phyloP scores from a whole-genome alignment of 2,888 invertebrate genomes.

The Metellina segmentata region DNA sequence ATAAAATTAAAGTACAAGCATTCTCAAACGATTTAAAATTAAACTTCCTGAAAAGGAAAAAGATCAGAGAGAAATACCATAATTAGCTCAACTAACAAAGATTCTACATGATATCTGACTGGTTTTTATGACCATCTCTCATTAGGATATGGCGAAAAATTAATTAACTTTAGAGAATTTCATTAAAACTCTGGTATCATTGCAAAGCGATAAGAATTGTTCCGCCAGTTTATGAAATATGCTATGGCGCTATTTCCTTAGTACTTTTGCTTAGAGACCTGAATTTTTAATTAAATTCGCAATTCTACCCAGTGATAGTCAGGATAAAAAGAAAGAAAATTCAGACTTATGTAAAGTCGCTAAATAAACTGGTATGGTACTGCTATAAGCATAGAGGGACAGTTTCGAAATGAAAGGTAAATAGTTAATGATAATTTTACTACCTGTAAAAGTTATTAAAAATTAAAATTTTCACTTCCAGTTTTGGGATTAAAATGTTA shows the following conservation, averaged over 20 bases:
- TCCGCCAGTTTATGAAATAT: slow-evolving; percentile 20
- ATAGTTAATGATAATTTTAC: background rate
- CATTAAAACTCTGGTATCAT: slow-evolving; percentile 33
- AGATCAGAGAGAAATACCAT: background rate
- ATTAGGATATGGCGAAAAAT: slow-evolving; percentile 15
- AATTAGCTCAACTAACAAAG: slow-evolving; percentile 1
- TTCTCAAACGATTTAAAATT: background rate
- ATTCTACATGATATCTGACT: background rate
- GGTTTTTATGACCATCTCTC: slow-evolving; percentile 17
- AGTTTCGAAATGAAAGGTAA: background rate
- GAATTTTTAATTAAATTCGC: background rate
- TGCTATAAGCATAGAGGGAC: background rate
- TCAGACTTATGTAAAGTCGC: background rate
- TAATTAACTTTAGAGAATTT: slow-evolving; percentile 26
- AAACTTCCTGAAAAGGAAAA: background rate
- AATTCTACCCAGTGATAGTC: background rate
- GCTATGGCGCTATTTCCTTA: background rate
- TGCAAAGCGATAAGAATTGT: slow-evolving; percentile 35
- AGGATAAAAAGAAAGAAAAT: background rate
- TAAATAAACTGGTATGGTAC: background rate
- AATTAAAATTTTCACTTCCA: background rate
- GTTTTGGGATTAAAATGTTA: background rate
- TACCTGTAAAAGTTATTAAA: background rate
- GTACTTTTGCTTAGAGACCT: background rate
- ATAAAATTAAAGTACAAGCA: background rate